These are phyloP conservation scores for Sarcophaga variegata DNA, from an alignment of 2,888 invertebrate species.

Conservation along the genomic window DNA sequence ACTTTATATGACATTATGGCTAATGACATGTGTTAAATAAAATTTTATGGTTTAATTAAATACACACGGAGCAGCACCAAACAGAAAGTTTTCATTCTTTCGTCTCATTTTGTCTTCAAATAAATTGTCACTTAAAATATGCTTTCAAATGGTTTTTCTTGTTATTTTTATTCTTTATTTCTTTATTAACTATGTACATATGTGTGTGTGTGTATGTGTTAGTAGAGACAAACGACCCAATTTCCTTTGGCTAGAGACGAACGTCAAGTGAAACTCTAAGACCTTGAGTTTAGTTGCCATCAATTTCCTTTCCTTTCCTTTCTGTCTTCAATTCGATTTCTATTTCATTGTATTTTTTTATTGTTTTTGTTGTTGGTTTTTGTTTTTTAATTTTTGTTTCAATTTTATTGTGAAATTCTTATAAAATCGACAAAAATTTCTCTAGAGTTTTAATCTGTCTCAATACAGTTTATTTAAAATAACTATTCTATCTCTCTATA, in stretches of 20 bases:
- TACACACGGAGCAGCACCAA: background rate
- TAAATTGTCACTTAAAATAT: too few relatives aligned
- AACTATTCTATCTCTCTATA: background rate
- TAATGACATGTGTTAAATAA: conserved; percentile 49
- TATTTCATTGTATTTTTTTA: background rate
- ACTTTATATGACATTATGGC: conserved; percentile 14
- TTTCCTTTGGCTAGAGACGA: background rate
- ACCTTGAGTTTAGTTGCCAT: conserved; percentile 5
- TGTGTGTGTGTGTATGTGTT: background rate
- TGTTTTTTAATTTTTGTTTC: too few relatives aligned
- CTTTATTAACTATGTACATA: background rate
- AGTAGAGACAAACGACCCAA: conserved; percentile 34
- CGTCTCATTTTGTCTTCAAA: background rate
- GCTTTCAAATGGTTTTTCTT: background rate
- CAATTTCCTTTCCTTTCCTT: background rate
- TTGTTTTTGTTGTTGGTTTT: background rate
- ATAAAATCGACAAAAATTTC: conserved; percentile 9
- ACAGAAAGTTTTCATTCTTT: background rate
- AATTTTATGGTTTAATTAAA: conserved; percentile 51
- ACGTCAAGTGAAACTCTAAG: background rate
- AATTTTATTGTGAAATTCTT: conserved; percentile 16
- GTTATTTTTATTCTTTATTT: conserved; percentile 3
- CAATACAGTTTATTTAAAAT: conserved; percentile 16
- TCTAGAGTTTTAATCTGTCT: conserved; percentile 22
- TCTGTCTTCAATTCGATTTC: too few relatives aligned